phyloP scores from a whole-genome alignment of 1,140 invertebrate species.

The Zophobas morio region DNA sequence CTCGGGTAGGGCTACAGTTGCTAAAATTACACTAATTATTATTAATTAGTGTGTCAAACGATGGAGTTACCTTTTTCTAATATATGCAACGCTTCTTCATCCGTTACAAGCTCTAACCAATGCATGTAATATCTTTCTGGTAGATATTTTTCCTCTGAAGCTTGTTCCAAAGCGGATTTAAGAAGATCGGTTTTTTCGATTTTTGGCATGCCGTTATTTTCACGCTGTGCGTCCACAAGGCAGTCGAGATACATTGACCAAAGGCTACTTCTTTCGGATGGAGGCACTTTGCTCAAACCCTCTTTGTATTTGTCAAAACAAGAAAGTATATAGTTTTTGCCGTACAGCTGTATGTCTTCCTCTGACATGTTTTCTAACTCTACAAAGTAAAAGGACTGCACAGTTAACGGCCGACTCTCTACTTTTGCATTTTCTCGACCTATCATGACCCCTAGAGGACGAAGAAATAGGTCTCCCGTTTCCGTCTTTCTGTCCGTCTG shows the following conservation, averaged over 20 bases:
- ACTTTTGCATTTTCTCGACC: too few species aligned
- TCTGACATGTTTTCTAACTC: too few species aligned
- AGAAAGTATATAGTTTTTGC: conserved; percentile 6
- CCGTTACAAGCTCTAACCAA: conserved; percentile 51
- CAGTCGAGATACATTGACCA: conserved; percentile 53
- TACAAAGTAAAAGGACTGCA: too few species aligned
- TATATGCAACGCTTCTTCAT: conserved; percentile 47
- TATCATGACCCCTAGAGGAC: too few species aligned
- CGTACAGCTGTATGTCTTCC: neutral
- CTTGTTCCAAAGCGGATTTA: conserved; percentile 49
- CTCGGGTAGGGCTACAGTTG: conserved; percentile 38
- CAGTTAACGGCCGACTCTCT: too few species aligned
- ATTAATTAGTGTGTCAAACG: neutral
- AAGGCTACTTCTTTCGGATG: conserved; percentile 45
- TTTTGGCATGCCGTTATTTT: conserved; percentile 32
- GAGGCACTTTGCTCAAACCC: conserved; percentile 49
- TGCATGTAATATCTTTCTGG: conserved; percentile 51
- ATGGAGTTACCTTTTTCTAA: conserved; percentile 48
- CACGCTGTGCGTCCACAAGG: conserved; percentile 48
- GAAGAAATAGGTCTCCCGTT: too few species aligned
- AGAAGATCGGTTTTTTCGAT: conserved; percentile 42
- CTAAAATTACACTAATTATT: conserved; percentile 15
- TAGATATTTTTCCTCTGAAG: conserved; percentile 41
- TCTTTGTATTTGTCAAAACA: conserved; percentile 51
- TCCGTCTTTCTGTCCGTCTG: too few species aligned